Evolutionary conservation across 2,888 invertebrate genomes (phyloP), one percentile per base, ranked within the genome.

Genomic region (Sussaba pulchella): DNA sequence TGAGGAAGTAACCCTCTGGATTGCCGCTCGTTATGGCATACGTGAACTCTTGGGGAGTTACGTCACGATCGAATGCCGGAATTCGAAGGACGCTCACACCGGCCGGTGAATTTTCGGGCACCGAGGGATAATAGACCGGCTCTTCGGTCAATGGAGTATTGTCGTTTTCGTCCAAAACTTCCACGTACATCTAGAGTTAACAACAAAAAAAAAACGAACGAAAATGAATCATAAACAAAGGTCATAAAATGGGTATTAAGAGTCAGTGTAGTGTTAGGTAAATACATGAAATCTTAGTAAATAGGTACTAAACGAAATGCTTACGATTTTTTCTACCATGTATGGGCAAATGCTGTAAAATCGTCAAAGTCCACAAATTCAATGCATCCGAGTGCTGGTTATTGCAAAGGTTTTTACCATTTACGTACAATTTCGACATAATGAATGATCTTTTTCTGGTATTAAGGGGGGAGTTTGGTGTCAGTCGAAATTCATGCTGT

Each of bases 91-190:
- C 96, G 82, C 93, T 93, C 82, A 95, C 94, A 85, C 96, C 96
- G 41, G 94, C 93, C 12, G 95, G 94, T 88, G 97, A 96, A 91
- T 97, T 97, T 94, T 98, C 98, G 39, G 94, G 92, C 81, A 99
- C 95, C 36, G 94, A 94, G 2, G 97, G 96, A 91, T 95, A 95
- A 93, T 99, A 99, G 78, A 97, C 96, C 12, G 99, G 97, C 87
- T 95, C 95, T 87, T 95, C 95, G 82, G 98, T 97, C 92, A 98
- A 94, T 70, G 99, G 99, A 52, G 96, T 96, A 94, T 99, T 98
- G 94, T 99, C 99, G 93, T 99, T 99, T 89, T 96, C 97, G 93
- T 99, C 98, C 86, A 95, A 93, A 83, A 99, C 96, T 90, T 96
- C 95, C 64, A 97, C 94, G 91, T 95, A 97, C 57, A 98, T 95